phyloP scores from a whole-genome alignment of 2,888 invertebrate genomes.

The Drosophila neoperkinsi region DNA sequence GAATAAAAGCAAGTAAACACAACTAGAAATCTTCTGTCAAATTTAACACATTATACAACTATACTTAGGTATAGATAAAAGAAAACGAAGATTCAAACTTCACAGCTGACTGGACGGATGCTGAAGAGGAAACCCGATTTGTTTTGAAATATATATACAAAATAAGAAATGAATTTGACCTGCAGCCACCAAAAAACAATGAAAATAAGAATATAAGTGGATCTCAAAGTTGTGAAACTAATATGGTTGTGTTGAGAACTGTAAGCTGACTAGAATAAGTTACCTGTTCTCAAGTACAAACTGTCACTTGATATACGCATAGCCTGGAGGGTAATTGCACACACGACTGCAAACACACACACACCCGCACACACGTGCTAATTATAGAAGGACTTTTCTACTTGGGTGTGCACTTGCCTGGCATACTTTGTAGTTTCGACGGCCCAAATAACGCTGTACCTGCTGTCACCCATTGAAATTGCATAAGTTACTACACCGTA shows the following conservation, averaged over 20 bases:
- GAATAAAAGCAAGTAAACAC: not conserved
- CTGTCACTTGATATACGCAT: conserved; percentile 59
- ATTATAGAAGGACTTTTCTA: conserved; percentile 37
- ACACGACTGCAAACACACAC: conserved; percentile 18
- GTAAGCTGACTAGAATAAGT: conserved; percentile 34
- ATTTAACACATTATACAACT: not conserved
- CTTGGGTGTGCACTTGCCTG: conserved; percentile 4
- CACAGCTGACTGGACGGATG: not conserved
- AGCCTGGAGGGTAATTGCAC: conserved; percentile 44
- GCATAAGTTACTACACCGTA: conserved; percentile 26
- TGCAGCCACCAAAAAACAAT: not conserved
- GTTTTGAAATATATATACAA: not conserved
- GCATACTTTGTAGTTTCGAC: conserved; percentile 17
- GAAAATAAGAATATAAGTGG: not conserved
- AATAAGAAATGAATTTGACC: not conserved
- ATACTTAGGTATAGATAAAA: not conserved
- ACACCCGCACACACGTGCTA: conserved; percentile 8
- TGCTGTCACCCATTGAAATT: conserved; percentile 32
- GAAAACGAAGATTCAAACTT: not conserved
- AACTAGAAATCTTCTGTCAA: not conserved
- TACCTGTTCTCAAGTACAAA: conserved; percentile 27
- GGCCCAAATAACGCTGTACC: conserved; percentile 4
- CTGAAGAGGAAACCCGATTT: not conserved
- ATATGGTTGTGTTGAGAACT: conserved; percentile 10
- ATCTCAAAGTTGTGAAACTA: not conserved